Evolutionary conservation across 2,113 vertebrate species (phyloP).

Genomic region (Symphodus melops): DNA sequence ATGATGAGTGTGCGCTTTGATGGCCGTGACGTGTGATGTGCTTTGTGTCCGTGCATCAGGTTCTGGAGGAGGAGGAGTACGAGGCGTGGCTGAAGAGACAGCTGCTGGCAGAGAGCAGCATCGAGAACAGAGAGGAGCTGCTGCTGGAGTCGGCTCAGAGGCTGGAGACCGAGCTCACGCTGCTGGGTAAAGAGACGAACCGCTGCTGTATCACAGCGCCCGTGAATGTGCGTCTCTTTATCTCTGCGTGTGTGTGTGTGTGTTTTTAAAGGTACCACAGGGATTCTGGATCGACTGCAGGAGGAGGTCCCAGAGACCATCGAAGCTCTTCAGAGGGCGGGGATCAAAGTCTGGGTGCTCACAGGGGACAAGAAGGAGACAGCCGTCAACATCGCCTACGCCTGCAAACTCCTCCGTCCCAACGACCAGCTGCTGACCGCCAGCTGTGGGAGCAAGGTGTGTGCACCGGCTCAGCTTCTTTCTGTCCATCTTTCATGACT

Average conservation of each 20-base stretch:
- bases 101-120: conserved; percentile 91
- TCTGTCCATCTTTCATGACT: too few species aligned
- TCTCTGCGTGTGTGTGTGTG: not conserved
- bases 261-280: conserved; percentile 89
- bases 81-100: conserved; percentile 88
- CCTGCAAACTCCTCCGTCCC: conserved; percentile 88
- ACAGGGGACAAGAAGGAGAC: conserved; percentile 98
- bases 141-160: conserved; percentile 87
- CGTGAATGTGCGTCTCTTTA: not conserved
- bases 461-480: conserved; percentile 13
- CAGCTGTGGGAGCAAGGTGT: conserved; percentile 86
- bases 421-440: conserved; percentile 87
- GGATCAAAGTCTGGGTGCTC: conserved; percentile 95
- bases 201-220: not conserved
- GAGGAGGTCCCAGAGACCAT: conserved; percentile 94
- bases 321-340: conserved; percentile 88
- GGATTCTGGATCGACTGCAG: conserved; percentile 94
- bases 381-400: conserved; percentile 91
- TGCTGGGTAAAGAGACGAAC: conserved; percentile 86
- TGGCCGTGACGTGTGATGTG: not conserved
- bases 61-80: conserved; percentile 89
- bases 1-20: too few species aligned
- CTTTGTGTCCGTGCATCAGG: conserved; percentile 73
- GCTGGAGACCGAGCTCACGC: conserved; percentile 89
- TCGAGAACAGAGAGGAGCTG: conserved; percentile 91